Conservation (phyloP, 2,113 vertebrate genomes). For the Typhlomys cinereus region DNA sequence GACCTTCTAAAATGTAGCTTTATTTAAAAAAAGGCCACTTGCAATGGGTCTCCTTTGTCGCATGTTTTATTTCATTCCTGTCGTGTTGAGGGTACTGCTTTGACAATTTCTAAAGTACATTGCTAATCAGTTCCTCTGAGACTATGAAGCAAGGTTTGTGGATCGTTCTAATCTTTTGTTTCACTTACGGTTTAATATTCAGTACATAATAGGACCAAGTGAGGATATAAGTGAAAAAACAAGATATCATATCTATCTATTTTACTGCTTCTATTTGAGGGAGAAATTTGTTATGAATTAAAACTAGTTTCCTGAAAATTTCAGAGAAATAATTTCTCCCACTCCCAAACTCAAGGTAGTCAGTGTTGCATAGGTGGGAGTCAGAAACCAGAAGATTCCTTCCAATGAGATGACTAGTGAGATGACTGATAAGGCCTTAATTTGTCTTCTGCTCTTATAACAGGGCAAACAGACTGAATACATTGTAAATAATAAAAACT, state of each 20-base stretch:
- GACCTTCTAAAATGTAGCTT: not conserved
- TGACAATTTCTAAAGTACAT: not conserved
- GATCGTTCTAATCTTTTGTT: too few relatives aligned
- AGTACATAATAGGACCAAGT: not conserved
- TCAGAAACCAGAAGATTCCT: not conserved
- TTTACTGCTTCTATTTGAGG: not conserved
- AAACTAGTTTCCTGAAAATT: constrained; percentile 22
- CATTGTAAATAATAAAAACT: not conserved
- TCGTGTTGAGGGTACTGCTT: not conserved
- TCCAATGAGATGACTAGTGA: not conserved
- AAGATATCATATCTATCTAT: not conserved
- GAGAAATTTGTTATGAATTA: not conserved
- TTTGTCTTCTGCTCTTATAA: not conserved
- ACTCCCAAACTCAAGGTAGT: not conserved
- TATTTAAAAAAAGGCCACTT: not conserved
- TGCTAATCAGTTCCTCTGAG: not conserved
- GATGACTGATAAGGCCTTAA: not conserved
- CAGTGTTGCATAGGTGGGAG: not conserved
- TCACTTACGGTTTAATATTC: not conserved
- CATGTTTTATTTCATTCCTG: not conserved
- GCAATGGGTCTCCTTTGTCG: not conserved
- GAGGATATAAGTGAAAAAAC: not conserved
- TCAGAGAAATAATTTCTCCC: not conserved
- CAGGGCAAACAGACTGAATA: not conserved
- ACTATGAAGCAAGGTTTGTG: accelerated